phyloP scores from a whole-genome alignment of 2,113 vertebrate genomes.

The Cebus imitator region DNA sequence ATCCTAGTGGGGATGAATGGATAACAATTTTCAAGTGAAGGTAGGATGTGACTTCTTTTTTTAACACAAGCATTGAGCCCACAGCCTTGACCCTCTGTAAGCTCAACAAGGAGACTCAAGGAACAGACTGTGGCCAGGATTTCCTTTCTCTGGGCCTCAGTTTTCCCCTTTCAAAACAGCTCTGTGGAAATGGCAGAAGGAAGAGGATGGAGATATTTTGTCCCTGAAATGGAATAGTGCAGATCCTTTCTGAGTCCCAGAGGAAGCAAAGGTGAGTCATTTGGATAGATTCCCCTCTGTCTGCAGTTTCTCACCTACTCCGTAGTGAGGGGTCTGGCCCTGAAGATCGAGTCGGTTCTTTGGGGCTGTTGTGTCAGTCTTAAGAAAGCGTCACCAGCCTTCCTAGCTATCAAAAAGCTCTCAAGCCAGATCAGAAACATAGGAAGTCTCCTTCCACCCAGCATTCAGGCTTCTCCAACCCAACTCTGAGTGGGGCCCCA shows the following conservation, averaged over 20 bases:
- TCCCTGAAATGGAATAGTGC: too few species aligned
- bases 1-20: neutral
- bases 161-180: neutral
- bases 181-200: rapidly evolving
- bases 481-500: neutral
- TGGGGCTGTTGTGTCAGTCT: neutral
- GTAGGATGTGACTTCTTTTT: neutral
- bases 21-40: neutral
- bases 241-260: neutral
- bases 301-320: neutral
- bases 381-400: neutral
- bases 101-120: neutral
- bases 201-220: too few species aligned
- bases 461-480: neutral
- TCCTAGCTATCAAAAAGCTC: neutral
- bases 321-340: neutral
- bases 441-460: neutral
- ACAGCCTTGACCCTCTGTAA: neutral
- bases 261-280: neutral
- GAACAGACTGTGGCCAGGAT: too few species aligned
- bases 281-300: too few species aligned
- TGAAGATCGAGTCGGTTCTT: rapidly evolving
- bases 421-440: neutral
- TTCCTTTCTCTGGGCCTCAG: neutral
- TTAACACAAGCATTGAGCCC: neutral